A percentile compares a stretch with the other conserved stretches of the same genome.
Conservation (phyloP, 2,113 vertebrate species). For the Percina caprodes region DNA sequence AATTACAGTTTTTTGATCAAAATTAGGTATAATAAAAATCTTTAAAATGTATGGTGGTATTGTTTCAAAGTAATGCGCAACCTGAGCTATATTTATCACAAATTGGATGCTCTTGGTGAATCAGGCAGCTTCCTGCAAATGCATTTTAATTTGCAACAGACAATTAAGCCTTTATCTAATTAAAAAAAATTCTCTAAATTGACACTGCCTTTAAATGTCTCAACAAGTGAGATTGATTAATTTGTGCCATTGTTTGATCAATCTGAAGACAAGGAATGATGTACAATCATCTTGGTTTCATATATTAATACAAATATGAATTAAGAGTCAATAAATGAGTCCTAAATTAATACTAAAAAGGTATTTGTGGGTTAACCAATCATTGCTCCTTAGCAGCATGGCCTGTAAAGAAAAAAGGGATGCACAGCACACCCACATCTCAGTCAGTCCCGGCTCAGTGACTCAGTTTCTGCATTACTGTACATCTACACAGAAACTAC, state of each 20-base stretch:
- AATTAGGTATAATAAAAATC: background rate
- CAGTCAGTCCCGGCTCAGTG: background rate
- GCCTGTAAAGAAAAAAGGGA: conserved; percentile 1
- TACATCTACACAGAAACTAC: rapidly evolving
- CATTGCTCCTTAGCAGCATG: background rate
- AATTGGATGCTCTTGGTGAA: background rate
- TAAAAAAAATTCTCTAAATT: background rate
- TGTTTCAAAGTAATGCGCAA: rapidly evolving
- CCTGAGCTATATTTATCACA: background rate
- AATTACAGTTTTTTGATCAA: conserved; percentile 5
- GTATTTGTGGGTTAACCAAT: conserved; percentile 10
- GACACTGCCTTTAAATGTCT: background rate
- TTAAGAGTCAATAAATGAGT: background rate
- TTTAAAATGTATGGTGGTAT: background rate
- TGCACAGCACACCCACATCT: background rate
- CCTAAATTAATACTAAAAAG: background rate
- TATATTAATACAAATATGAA: background rate
- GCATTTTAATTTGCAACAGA: background rate
- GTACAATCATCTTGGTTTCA: background rate
- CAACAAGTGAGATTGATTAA: rapidly evolving
- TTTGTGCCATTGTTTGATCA: rapidly evolving
- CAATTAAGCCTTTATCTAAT: conserved; percentile 44
- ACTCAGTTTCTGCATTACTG: conserved; percentile 3
- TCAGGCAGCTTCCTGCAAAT: rapidly evolving
- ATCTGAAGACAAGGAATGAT: background rate